Percentiles rank a stretch among this genome's conserved stretches.
These are phyloP conservation scores for Masticophis lateralis DNA, from an alignment of 2,797 vertebrate genomes.

Conservation along the genomic window DNA sequence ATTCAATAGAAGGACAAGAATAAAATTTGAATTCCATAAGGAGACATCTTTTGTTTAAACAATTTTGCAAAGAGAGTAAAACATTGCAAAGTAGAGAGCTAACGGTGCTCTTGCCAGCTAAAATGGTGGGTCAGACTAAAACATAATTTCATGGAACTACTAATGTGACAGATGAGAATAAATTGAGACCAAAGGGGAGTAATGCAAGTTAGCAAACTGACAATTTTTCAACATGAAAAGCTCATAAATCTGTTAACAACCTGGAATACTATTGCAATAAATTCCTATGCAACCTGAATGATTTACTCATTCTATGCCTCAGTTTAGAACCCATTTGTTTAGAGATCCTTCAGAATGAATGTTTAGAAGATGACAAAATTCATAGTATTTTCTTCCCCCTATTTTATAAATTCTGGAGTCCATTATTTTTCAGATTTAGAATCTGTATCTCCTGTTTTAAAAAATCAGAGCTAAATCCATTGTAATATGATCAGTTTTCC, in stretches of 20 bases:
- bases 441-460: background rate
- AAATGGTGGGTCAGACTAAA: slow-evolving; percentile 35
- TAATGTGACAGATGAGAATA: slow-evolving; percentile 44
- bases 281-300: background rate
- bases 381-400: background rate
- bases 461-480: background rate
- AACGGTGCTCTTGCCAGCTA: slow-evolving; percentile 20
- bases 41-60: background rate
- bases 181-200: slow-evolving; percentile 23
- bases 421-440: background rate
- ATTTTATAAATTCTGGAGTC: background rate
- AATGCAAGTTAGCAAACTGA: slow-evolving; percentile 29
- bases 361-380: background rate
- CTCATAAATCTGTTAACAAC: slow-evolving; percentile 36
- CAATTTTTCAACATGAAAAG: slow-evolving; percentile 32
- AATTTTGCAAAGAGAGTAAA: slow-evolving; percentile 9
- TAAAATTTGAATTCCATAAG: background rate
- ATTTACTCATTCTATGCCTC: slow-evolving; percentile 4
- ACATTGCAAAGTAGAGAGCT: slow-evolving; percentile 11
- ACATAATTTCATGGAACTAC: slow-evolving; percentile 30
- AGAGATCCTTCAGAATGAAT: background rate
- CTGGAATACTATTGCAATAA: background rate
- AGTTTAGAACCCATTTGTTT: background rate
- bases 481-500: background rate
- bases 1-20: background rate